Percentiles rank a stretch among this genome's conserved stretches.
Evolutionary conservation across 1,140 invertebrate species (phyloP).

Genomic region (Neodiprion fabricii): DNA sequence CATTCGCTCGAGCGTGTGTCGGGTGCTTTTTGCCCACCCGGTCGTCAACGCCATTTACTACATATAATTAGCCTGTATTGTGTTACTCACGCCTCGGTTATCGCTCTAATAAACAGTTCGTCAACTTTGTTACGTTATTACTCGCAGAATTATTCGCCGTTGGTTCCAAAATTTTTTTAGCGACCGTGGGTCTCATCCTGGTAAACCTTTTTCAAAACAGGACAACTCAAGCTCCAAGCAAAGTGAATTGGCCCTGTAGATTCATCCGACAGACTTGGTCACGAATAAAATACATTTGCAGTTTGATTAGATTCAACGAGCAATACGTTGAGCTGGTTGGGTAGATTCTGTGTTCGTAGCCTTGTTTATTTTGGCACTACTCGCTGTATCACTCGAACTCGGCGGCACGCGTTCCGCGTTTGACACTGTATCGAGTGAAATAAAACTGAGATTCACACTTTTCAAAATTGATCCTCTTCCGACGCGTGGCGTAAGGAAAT

Average conservation of each 20-base stretch:
- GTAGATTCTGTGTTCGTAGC: background rate
- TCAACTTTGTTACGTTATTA: conserved; percentile 40
- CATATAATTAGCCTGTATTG: conserved; percentile 56
- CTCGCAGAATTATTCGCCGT: background rate
- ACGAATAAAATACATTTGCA: no score
- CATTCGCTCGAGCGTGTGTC: conserved; percentile 44
- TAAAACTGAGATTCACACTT: background rate
- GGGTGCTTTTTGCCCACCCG: conserved; percentile 24
- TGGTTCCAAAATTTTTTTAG: no score
- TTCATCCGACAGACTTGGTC: no score
- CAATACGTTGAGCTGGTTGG: background rate
- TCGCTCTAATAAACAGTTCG: conserved; percentile 50
- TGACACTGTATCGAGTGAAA: background rate
- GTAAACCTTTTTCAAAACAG: no score
- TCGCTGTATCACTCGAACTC: background rate
- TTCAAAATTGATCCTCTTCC: background rate
- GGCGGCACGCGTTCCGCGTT: background rate
- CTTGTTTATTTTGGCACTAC: conserved; percentile 5
- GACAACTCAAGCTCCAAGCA: no score
- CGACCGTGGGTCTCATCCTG: no score
- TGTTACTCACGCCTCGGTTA: conserved; percentile 53
- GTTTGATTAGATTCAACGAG: background rate
- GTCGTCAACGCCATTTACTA: conserved; percentile 42
- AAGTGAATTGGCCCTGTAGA: no score
- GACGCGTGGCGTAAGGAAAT: background rate